Evolutionary conservation across 2,113 vertebrate genomes (phyloP), one percentile per base, ranked within the genome.

Genomic region (Amazona vittata): DNA sequence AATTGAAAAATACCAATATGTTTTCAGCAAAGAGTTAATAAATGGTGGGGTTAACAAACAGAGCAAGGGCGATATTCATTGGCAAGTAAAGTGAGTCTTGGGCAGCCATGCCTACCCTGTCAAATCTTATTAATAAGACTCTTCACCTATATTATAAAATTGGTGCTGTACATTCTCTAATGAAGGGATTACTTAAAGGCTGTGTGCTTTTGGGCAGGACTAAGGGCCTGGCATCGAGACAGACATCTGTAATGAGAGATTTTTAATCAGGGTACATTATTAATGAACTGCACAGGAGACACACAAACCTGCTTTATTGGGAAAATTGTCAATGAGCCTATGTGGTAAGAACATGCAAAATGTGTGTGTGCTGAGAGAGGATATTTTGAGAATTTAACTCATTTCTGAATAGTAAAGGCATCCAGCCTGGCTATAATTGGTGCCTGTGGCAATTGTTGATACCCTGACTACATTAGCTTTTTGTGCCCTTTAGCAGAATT

Each of bases 381-480:
- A 10, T 94, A 83, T 97, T 97, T 90, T 96, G 84, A 96, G 89
- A 96, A 82, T 96, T 94, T 95, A 97, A 69, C 91, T 95, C 28
- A 71, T 91, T 92, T 96, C 89, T 94, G 69, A 64, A 81, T 59
- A 73, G 33, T 84, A 86, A 95, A 97, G 85, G 78, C 65, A 96
- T 89, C 73, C 63, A 84, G 76, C 22, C 53, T 93, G 87, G 57
- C 86, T 96, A 8, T 94, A 98, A 95, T 96, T 97, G 96, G 59
- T 94, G 94, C 95, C 96, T 81, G 81, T 96, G 92, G 95, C 93
- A 90, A 10, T 91, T 96, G 93, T 94, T 98, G 94, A 70, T 97
- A 82, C 52, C 67, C 64, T 83, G 63, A 76, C 82, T 93, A 12
- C 87, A 80, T 97, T 94, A 90, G 90, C 84, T 90, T 94, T 94